phyloP scores from a whole-genome alignment of 2,113 vertebrate genomes.

The Hiodon tergisus region DNA sequence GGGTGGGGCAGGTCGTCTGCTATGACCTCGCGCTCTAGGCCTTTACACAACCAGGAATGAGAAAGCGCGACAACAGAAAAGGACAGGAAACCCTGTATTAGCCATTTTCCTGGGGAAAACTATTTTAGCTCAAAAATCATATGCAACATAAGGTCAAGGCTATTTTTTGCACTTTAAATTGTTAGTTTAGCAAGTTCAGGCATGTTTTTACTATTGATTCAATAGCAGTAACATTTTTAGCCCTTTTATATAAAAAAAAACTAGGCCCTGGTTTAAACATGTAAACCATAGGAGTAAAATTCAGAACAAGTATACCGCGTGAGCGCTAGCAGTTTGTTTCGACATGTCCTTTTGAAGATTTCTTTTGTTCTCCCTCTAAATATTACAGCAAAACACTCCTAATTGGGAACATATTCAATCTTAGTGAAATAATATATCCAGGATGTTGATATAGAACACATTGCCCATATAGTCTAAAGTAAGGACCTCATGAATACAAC shows the following conservation, averaged over 20 bases:
- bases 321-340: conserved; percentile 31
- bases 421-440: conserved; percentile 20
- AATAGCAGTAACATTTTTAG: conserved; percentile 23
- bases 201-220: background rate
- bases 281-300: background rate
- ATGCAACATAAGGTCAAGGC: conserved; percentile 23
- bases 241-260: conserved; percentile 13
- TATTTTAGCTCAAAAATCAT: conserved; percentile 17
- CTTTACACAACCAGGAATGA: conserved; percentile 43
- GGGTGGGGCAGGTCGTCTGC: conserved; percentile 93
- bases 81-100: background rate
- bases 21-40: conserved; percentile 87
- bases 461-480: no score
- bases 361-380: background rate
- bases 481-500: background rate
- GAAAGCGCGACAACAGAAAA: background rate
- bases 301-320: conserved; percentile 16
- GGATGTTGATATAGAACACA: background rate
- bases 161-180: conserved; percentile 26
- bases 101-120: background rate
- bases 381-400: conserved; percentile 8
- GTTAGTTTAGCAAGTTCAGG: conserved; percentile 21
- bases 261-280: conserved; percentile 21
- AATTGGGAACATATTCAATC: conserved; percentile 27
- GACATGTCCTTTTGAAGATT: conserved; percentile 25